Evolutionary conservation across 2,888 invertebrate species (phyloP), one percentile per base, ranked within the genome.

Genomic region (Campaea margaritaria): DNA sequence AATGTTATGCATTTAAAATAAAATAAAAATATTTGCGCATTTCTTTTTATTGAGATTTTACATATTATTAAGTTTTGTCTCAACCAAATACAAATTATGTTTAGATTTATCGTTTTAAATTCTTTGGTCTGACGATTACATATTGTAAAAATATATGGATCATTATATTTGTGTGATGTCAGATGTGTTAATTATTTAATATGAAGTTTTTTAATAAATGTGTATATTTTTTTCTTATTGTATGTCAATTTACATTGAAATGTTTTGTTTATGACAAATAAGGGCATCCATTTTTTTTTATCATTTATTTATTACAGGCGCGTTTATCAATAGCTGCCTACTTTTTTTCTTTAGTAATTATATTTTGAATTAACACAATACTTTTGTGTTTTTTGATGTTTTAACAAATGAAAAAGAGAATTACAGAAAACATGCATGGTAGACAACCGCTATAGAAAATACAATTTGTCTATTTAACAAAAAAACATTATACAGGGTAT

Each of bases 101-200:
- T n/a, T n/a, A n/a, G 21, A 13, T 43, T 1, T 39, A 43, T 12
- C n/a, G 2, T 47, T 47, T 16, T 42, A 56, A 52, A 53, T 56
- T 65, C 58, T 65, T 62, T 62, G 65, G 62, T 65, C 44, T 36
- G 2, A 42, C 12, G 13, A 28, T 45, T 45, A 0, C 28, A 28
- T 27, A n/a, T 12, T 21, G 21, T n/a, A 21, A 43, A 21, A 36
- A 12, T 11, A 36, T 1, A 31, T 9, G 9, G 2, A 21, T 21
- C 5, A 21, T 21, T 2, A 21, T 31, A 31, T 1, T 31, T 31
- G 31, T 31, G 31, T 31, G 31, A 31, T 31, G 31, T 9, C n/a
- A n/a, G n/a, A n/a, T 31, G 31, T 3, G 31, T 31, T 3, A 31
- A 31, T 31, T 3, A 5, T 21, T 21, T 2, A 2, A 21, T 21